Conservation (phyloP, 2,888 invertebrate species). For the Himalopsyche kuldschensis region DNA sequence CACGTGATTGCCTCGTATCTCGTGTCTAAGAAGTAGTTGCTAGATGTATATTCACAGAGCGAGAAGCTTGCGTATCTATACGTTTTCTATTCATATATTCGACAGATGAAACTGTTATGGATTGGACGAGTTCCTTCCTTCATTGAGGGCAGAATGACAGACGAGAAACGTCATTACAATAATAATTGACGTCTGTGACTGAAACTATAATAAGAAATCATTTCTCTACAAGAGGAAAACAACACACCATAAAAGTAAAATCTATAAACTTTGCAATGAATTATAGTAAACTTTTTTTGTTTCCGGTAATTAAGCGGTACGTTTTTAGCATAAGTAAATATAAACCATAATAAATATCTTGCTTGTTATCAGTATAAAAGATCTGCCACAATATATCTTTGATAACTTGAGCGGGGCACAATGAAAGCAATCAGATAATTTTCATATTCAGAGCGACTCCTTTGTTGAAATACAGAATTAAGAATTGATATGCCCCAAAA, state of each 20-base stretch:
- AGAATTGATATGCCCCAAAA: no score
- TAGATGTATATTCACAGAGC: no score
- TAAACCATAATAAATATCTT: no score
- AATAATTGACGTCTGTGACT: conserved; percentile 1
- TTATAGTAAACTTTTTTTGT: neutral
- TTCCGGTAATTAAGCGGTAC: neutral
- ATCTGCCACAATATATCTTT: no score
- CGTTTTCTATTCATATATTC: neutral
- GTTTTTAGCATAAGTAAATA: neutral
- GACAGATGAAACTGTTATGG: conserved; percentile 1
- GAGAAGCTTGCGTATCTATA: neutral
- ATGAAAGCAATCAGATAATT: no score
- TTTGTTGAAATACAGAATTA: no score
- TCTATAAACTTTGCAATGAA: neutral
- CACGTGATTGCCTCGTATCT: no score
- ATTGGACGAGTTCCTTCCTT: neutral
- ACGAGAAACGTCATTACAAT: neutral
- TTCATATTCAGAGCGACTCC: no score
- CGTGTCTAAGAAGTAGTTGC: no score
- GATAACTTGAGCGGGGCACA: no score
- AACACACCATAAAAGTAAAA: neutral
- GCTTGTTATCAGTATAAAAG: no score
- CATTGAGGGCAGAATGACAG: conserved; percentile 1
- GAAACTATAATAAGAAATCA: neutral
- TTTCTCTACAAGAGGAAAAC: neutral